Base-by-base conservation (phyloP, 1,140 invertebrate genomes). In the Hypothenemus hampei region DNA sequence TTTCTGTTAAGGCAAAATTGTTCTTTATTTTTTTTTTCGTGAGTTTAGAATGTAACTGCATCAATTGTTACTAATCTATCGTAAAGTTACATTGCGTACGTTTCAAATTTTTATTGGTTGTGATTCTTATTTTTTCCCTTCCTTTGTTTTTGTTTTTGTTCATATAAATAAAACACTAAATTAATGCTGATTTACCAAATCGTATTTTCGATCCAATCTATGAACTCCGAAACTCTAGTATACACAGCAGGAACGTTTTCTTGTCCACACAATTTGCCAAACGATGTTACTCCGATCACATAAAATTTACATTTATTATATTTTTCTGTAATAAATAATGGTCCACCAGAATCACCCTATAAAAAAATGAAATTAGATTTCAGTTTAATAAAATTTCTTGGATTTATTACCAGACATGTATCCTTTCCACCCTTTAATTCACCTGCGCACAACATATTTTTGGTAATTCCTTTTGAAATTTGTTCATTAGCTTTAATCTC, bases 361-460 rank as follows among this genome's bases (percentile, higher is more conserved):
- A 69, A 55, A 2, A 22, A 31, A 47, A 54, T 29, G 3, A 23
- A 37, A 33, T 20, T 31, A 8, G 16, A 31, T 29, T 3, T 13
- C 3, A 43, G 4, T 22, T 11, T 31, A 19, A 29, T 46, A 13
- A 43, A 3, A 1, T 44, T 31, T 18, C 23, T 22, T 43, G 7
- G 43, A 39, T 22, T n/a, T n/a, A 11, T 26, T 62, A 82, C 84
- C 76, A 88, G 84, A 62, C 88, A 90, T 0, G 87, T 87, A 61
- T 91, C 88, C 58, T 81, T 82, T 2, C 84, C 85, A 0, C 84
- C 84, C 24, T 77, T 69, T 26, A 83, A 69, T 39, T 81, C 73
- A 1, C 86, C 87, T 0, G 86, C 89, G 63, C 87, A 91, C 35
- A 91, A 60, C 72, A 88, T 83, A 0, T 70, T 73, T 3, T 72